Evolutionary conservation across 2,888 invertebrate genomes (phyloP).

Genomic region (Drosophila pseudotalamancana): DNA sequence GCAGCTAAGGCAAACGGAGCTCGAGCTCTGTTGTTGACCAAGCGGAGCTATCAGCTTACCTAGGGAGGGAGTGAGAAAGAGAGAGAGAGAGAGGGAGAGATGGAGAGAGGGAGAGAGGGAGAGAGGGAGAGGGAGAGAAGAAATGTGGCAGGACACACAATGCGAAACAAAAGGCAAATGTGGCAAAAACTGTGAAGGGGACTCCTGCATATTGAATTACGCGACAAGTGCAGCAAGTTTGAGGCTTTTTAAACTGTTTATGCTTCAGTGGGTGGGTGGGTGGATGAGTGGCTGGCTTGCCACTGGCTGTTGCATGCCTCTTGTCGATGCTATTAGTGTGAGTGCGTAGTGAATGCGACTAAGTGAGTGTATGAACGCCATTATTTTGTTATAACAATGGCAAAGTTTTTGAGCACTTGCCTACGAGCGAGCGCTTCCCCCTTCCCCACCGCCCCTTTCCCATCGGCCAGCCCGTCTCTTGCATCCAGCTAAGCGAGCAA

Average conservation of each 20-base stretch:
- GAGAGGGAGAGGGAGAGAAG: neutral
- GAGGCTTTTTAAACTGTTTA: constrained; percentile 74
- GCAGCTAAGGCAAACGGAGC: constrained; percentile 4
- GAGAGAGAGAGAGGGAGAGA: constrained; percentile 7
- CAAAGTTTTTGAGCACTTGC: constrained; percentile 60
- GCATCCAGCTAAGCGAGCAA: constrained; percentile 6
- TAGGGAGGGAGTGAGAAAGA: constrained; percentile 7
- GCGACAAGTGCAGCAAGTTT: constrained; percentile 77
- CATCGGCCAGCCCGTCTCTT: neutral
- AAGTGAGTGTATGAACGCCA: constrained; percentile 58
- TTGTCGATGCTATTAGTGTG: constrained; percentile 23
- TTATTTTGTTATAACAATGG: constrained; percentile 78
- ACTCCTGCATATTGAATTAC: constrained; percentile 77
- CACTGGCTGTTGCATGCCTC: constrained; percentile 10
- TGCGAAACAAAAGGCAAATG: constrained; percentile 39
- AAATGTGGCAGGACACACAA: constrained; percentile 21
- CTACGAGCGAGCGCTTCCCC: constrained; percentile 23
- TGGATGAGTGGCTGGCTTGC: constrained; percentile 7
- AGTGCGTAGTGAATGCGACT: constrained; percentile 27
- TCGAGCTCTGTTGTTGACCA: constrained; percentile 12
- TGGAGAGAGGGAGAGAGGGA: constrained; percentile 17
- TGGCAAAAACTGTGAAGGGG: constrained; percentile 38
- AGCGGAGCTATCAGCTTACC: constrained; percentile 29
- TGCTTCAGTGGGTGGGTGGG: constrained; percentile 35
- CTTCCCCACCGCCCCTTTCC: neutral